A percentile compares a stretch with the other conserved stretches of the same genome.
These are phyloP conservation scores for Panagrolaimus sp. DNA, from an alignment of 1,140 invertebrate species.

Conservation along the genomic window DNA sequence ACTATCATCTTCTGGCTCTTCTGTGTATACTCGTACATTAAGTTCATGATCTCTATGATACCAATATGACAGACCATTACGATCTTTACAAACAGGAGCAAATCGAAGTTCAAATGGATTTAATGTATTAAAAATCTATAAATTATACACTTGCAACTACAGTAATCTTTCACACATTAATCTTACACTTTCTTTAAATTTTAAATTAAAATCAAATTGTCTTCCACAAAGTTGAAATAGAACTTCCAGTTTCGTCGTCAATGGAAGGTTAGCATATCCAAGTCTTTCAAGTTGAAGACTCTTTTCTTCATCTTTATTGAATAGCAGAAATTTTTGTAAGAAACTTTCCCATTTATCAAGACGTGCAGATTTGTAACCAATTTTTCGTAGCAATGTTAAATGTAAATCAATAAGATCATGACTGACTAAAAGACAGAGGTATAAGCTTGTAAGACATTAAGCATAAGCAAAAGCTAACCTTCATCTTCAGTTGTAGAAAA, in stretches of 20 bases:
- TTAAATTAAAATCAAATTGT: conserved; percentile 43
- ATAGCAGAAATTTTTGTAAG: conserved; percentile 34
- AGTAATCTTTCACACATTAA: not conserved
- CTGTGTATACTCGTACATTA: conserved; percentile 37
- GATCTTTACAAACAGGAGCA: conserved; percentile 33
- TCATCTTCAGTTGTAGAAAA: conserved; percentile 32
- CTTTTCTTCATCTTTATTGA: conserved; percentile 25
- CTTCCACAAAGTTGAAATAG: conserved; percentile 37
- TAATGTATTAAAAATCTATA: conserved; percentile 40
- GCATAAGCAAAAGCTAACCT: conserved; percentile 20
- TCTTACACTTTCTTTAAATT: conserved; percentile 46
- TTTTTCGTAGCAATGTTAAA: conserved; percentile 31
- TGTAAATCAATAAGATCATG: conserved; percentile 42
- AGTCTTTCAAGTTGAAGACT: conserved; percentile 28
- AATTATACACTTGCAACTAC: not conserved
- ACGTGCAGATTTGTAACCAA: conserved; percentile 38
- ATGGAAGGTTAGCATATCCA: conserved; percentile 30
- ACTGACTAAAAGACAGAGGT: conserved; percentile 23
- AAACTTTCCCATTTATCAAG: conserved; percentile 32
- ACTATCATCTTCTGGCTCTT: conserved; percentile 38
- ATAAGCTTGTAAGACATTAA: not conserved
- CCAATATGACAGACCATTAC: conserved; percentile 31
- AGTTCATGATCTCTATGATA: conserved; percentile 34
- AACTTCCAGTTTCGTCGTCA: conserved; percentile 30
- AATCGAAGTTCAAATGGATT: conserved; percentile 34